These are phyloP conservation scores for Excalfactoria chinensis DNA, from an alignment of 2,113 vertebrate species.

Conservation along the genomic window DNA sequence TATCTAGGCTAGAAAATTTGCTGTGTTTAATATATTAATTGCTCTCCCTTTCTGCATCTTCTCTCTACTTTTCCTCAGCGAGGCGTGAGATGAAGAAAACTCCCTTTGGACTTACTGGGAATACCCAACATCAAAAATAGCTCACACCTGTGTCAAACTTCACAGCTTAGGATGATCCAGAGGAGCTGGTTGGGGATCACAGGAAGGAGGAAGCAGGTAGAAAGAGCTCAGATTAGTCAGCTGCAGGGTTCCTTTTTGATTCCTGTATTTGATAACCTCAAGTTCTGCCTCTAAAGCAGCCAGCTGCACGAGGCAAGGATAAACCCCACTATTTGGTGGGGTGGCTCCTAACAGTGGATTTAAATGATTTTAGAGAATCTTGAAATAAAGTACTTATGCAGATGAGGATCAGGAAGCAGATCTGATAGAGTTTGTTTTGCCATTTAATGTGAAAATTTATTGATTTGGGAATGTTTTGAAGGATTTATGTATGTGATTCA, in stretches of 20 bases:
- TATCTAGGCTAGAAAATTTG: not conserved
- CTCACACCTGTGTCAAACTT: not conserved
- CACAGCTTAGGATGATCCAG: not conserved
- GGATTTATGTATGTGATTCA: not conserved
- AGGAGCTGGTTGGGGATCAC: accelerated
- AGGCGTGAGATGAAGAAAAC: not conserved
- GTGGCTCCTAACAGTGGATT: not conserved
- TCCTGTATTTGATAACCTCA: not conserved
- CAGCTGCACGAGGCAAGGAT: not conserved
- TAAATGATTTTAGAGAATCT: not conserved
- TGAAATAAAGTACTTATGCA: not conserved
- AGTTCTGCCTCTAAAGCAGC: not conserved
- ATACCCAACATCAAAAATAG: not conserved
- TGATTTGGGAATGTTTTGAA: not conserved
- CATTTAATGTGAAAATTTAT: not conserved
- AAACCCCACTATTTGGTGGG: not conserved
- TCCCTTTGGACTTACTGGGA: not conserved
- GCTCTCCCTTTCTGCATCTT: not conserved
- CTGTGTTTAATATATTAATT: slow-evolving; percentile 4
- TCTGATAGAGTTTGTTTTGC: not conserved
- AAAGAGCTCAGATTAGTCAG: not conserved
- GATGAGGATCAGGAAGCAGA: not conserved
- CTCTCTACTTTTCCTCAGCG: not conserved
- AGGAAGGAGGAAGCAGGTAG: not conserved
- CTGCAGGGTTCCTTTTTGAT: not conserved